Percentiles rank a stretch among this genome's conserved stretches.
Conservation (phyloP, 2,797 vertebrate species). For the Thalassophryne amazonica region DNA sequence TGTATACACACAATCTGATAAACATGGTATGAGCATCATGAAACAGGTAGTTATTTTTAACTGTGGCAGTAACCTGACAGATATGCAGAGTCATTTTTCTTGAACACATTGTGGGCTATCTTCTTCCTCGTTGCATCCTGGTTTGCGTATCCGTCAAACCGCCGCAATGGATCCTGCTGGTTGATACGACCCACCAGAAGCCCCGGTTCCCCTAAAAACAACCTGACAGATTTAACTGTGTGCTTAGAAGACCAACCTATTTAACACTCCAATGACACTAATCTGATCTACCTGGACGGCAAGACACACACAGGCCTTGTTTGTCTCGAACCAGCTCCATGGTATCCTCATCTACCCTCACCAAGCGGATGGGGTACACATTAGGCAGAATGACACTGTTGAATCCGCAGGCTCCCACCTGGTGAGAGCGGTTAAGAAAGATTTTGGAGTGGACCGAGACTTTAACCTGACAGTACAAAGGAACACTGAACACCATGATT, state of each 20-base stretch:
- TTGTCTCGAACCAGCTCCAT: constrained; percentile 85
- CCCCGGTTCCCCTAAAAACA: constrained; percentile 85
- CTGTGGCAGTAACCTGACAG: constrained; percentile 80
- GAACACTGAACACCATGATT: neutral
- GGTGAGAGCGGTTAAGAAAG: too few relatives aligned
- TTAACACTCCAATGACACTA: neutral
- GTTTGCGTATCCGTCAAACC: constrained; percentile 89
- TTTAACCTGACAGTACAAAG: neutral
- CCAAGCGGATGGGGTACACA: constrained; percentile 87
- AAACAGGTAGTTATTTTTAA: neutral
- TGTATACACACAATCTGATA: too few relatives aligned
- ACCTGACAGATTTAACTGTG: neutral
- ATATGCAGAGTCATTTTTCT: constrained; percentile 86
- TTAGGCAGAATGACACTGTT: constrained; percentile 89
- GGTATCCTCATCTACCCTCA: constrained; percentile 88
- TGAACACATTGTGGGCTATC: constrained; percentile 84
- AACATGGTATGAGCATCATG: neutral
- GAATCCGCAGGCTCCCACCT: constrained; percentile 92
- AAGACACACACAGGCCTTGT: constrained; percentile 84
- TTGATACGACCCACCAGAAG: constrained; percentile 88
- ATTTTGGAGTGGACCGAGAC: too few relatives aligned
- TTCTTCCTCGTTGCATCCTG: constrained; percentile 88
- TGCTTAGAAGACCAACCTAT: neutral
- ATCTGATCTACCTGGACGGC: constrained; percentile 78
- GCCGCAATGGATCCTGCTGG: constrained; percentile 86